These are phyloP conservation scores for Pantherophis guttatus DNA, from an alignment of 2,113 vertebrate species.

Conservation along the genomic window DNA sequence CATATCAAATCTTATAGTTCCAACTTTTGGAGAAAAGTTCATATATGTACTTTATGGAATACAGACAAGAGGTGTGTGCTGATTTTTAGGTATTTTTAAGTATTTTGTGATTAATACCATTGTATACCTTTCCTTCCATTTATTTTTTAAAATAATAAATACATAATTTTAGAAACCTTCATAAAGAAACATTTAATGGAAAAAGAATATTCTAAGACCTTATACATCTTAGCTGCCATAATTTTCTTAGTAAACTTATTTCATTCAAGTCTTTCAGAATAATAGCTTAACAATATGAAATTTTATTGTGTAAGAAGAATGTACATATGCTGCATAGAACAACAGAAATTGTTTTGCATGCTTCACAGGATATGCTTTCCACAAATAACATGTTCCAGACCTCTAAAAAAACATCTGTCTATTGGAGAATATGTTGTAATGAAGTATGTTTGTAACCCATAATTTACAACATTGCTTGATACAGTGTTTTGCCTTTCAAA, in stretches of 20 bases:
- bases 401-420: constrained; percentile 33
- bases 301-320: constrained; percentile 5
- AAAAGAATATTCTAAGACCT: neutral
- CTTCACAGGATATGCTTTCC: constrained; percentile 34
- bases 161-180: neutral
- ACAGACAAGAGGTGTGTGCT: neutral
- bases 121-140: neutral
- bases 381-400: constrained; percentile 16
- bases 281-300: constrained; percentile 8
- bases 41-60: neutral
- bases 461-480: constrained; percentile 37
- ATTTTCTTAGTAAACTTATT: neutral
- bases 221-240: neutral
- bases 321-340: constrained; percentile 1
- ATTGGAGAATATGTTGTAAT: neutral
- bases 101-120: neutral
- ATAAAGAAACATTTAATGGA: neutral
- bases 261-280: neutral
- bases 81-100: neutral
- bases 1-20: constrained; percentile 80
- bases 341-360: constrained; percentile 41
- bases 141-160: neutral
- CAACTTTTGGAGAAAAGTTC: neutral
- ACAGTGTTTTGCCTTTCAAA: constrained; percentile 3
- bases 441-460: neutral